Base-by-base conservation (phyloP, 2,797 vertebrate genomes). In the Pygocentrus nattereri region DNA sequence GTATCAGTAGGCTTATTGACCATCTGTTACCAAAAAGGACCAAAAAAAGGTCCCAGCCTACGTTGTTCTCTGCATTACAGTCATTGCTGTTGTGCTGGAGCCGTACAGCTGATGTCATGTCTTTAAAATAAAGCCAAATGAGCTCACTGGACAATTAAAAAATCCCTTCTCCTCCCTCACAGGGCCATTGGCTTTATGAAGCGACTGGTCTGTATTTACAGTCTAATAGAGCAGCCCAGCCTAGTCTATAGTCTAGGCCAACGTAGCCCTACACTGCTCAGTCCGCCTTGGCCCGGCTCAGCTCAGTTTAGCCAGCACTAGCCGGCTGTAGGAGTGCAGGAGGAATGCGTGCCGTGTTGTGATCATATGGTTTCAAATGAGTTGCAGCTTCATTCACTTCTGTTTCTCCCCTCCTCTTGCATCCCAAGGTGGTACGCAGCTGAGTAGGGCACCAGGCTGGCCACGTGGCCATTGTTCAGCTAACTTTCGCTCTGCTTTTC, bases 301-400 rank as follows among this genome's bases (percentile, higher is more conserved):
- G 25, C 44, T 3, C 38, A 23, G n/a, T n/a, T n/a, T n/a, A n/a
- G 38, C n/a, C 8, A 16, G 38, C 7, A n/a, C 19, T 44, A 65
- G 59, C 19, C 0, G 54, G 49, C 49, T 61, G 62, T 23, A 74
- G 41, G 74, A 56, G 19, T 80, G 15, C 61, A 27, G 41, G n/a
- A 56, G 38, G 31, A 61, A 59, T 61, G 68, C 13, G 19, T 23
- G 47, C 67, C 27, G 59, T 4, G 56, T 18, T 72, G 64, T 52
- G 52, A 69, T 88, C 83, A 77, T 85, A 56, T 89, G 86, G 88
- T 89, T 82, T 88, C 85, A 79, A 89, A 90, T 89, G 86, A 91
- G 85, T 88, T 87, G 80, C 87, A 87, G 86, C 74, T 84, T 89
- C 88, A 67, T 74, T 27, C 64, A 78, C 64, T 64, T 62, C 27